phyloP scores from a whole-genome alignment of 2,797 vertebrate species.

The Acrossocheilus fasciatus region DNA sequence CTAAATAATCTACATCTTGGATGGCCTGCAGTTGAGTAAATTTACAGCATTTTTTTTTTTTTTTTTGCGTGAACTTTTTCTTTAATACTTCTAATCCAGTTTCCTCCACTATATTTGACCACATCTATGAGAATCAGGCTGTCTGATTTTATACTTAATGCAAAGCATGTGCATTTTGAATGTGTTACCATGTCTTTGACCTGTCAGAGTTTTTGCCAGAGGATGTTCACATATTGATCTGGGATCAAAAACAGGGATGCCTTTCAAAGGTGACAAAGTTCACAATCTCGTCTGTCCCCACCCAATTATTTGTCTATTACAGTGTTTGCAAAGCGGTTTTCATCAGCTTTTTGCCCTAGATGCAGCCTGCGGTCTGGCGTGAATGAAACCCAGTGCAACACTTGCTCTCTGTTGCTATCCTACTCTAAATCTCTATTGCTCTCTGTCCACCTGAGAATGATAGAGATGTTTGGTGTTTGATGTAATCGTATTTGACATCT shows the following conservation, averaged over 20 bases:
- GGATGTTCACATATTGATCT: slow-evolving; percentile 15
- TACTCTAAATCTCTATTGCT: slow-evolving; percentile 12
- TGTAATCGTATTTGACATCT: slow-evolving; percentile 30
- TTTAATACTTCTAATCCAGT: neutral
- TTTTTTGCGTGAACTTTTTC: neutral
- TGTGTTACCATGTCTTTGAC: neutral
- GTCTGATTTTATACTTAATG: neutral
- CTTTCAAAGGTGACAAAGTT: slow-evolving; percentile 13
- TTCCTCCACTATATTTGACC: neutral
- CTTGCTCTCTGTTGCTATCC: slow-evolving; percentile 32
- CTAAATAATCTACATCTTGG: neutral
- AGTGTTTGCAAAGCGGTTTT: slow-evolving; percentile 44
- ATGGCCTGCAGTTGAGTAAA: neutral
- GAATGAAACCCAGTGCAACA: slow-evolving; percentile 38
- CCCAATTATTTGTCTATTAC: slow-evolving; percentile 39
- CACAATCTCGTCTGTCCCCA: neutral
- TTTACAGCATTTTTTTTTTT: neutral
- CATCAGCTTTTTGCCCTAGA: slow-evolving; percentile 47
- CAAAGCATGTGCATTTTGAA: neutral
- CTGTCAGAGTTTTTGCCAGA: slow-evolving; percentile 3
- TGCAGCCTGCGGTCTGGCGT: slow-evolving; percentile 25
- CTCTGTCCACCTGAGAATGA: slow-evolving; percentile 35
- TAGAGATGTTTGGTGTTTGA: slow-evolving; percentile 53
- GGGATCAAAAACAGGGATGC: slow-evolving; percentile 9
- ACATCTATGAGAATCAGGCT: neutral